Evolutionary conservation across 1,140 invertebrate genomes (phyloP), one percentile per base, ranked within the genome.

Genomic region (Sycobia sp.): DNA sequence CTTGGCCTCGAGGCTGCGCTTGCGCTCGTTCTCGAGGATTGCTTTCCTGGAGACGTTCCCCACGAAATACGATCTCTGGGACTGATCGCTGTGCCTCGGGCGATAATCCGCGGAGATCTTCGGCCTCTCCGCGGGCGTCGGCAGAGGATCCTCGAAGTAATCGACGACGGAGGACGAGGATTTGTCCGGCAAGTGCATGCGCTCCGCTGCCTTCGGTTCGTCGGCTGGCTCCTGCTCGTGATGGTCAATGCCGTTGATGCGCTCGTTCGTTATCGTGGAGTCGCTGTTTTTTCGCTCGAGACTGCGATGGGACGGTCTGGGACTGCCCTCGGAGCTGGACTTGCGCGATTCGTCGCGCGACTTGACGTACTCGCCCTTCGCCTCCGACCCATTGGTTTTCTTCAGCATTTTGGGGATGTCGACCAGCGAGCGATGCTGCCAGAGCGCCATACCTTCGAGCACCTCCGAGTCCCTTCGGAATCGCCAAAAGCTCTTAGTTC

Each of bases 401-500:
- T 83, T 78, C 69, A 70, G 86, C 85, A 81, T 91, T 47, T 82
- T 81, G 0, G 79, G 80, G 9, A 81, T 82, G 38, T 81, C 89
- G 0, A 93, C 90, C 41, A 93, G 82, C 51, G 92, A 91, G n/a
- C 90, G 81, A 73, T 93, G 91, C 72, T 89, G 88, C 91, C 91
- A 93, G 14, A 93, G 76, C 0, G 90, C 87, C 91, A 93, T 93
- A 0, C 91, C 91, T 66, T 91, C 90, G 41, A 93, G 79, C 8
- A 92, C 90, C 50, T 89, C 88, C 1, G 85, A 87, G 14, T 81
- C 79, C 38, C 88, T 84, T 39, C 90, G 87, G 69, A 93, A 92
- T 68, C 89, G 88, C 91, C 91, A 93, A 66, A 93, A 92, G 0
- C 90, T 91, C 76, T 92, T 93, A 0, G 90, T 92, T 32, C 91